Percentiles rank a stretch among this genome's conserved stretches.
Evolutionary conservation across 2,797 vertebrate species (phyloP).

Genomic region (Notoglanidium macrostoma): DNA sequence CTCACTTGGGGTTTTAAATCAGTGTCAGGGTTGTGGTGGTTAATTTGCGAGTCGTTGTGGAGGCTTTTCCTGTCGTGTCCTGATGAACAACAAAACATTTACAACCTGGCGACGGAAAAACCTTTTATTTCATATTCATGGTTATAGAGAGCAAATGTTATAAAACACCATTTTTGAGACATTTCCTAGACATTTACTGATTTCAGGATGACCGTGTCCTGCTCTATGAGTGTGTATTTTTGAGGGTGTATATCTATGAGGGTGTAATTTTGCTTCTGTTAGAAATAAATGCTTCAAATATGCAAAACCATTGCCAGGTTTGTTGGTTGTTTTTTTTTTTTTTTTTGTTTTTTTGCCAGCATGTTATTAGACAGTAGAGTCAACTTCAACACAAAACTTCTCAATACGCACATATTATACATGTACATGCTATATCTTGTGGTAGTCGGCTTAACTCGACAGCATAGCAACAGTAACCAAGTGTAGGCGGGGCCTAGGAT

Average conservation of each 20-base stretch:
- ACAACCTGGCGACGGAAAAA: background rate
- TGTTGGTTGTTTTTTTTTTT: background rate
- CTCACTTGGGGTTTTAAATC: background rate
- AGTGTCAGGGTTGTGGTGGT: background rate
- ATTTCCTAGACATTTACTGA: background rate
- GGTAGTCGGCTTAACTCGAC: background rate
- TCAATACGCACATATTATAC: background rate
- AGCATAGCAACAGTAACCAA: constrained; percentile 1
- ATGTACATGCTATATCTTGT: background rate
- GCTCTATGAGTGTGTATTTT: background rate
- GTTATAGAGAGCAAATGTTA: background rate
- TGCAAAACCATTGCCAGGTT: background rate
- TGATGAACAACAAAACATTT: background rate
- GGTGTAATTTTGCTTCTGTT: background rate
- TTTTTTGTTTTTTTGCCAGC: background rate
- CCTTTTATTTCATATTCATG: background rate
- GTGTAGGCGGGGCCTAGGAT: background rate
- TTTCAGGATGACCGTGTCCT: background rate
- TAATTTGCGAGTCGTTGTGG: background rate
- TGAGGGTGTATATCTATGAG: no score
- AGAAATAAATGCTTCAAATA: background rate
- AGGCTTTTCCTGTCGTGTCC: background rate
- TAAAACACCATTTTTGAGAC: background rate
- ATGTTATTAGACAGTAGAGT: background rate
- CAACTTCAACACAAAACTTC: no score